Base-by-base conservation (phyloP, 2,888 invertebrate genomes). In the Nipponacmea schrenckii region DNA sequence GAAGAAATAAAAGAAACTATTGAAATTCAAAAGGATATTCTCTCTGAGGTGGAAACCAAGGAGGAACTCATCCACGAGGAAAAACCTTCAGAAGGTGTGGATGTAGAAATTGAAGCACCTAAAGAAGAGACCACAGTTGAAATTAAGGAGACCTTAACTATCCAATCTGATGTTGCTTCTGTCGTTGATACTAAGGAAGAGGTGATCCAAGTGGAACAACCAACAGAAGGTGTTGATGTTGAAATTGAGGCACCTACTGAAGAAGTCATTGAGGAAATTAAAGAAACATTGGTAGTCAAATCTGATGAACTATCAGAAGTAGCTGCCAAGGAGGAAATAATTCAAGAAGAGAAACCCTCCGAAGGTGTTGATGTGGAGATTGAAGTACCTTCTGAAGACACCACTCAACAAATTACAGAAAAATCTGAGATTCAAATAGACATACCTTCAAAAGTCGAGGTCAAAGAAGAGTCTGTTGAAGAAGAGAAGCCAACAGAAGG, bases 161-260 rank as follows among this genome's bases (percentile, higher is more conserved):
- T 70, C 2, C 70, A 74, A 17, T 39, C 48, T 8, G 72, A 74
- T 10, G 69, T 77, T 56, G 68, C 73, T 15, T 70, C 74, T 10
- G 74, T 74, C 44, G 69, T 73, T 50, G 67, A 68, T 46, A 64
- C 74, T 31, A 72, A 73, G 64, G 78, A 79, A n/a, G 82, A 81
- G 63, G 67, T 73, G 31, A 64, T 76, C 26, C 73, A 76, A 46
- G 72, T 72, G 24, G 77, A 68, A 62, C 72, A 79, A 62, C 73
- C 74, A n/a, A 48, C 72, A 62, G 73, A 77, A 64, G 66, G 46
- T 44, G 62, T 69, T 62, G 73, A 77, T 17, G 68, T 68, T n/a
- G 77, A 80, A 70, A 69, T 68, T 56, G 73, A 79, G 27, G 73
- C 71, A 46, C 74, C 78, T 24, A 69, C 48, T 56, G 76, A 77